Base-by-base conservation (phyloP, 2,888 invertebrate species). In the Augiades crinisus region DNA sequence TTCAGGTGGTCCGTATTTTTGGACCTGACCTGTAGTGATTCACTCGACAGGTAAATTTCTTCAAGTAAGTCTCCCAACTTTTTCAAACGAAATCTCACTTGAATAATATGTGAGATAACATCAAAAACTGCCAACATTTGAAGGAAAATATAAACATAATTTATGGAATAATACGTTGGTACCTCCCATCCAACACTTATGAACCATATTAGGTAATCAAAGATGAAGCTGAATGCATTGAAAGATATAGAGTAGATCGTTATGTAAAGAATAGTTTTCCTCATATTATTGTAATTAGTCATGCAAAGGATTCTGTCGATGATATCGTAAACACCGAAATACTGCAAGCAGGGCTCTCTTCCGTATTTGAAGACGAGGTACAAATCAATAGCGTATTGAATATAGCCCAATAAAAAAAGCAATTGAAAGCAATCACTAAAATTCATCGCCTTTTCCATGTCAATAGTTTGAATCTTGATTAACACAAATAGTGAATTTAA, bases 311-410 rank as follows among this genome's bases (percentile, higher is more conserved):
- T 43, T 33, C 21, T 55, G 6, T 64, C 63, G 3, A 62, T 50
- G 4, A 52, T 24, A 10, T 60, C 54, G 17, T 57, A 64, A 0
- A 54, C 16, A n/a, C 21, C 37, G 17, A 59, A 52, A 12, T 62
- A 61, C 0, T 55, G 12, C 8, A 61, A 34, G 8, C 45, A 47
- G 1, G 31, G 7, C 3, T 58, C 43, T 5, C 58, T 49, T 1
- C 56, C 59, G n/a, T 60, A 59, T 41, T 58, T 61, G 12, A 50
- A 53, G 12, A 62, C 59, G 17, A 55, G 58, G 8, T 49, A 47
- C 2, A 58, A 14, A 41, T 58, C 58, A 5, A 50, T 37, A 0
- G 59, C 30, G 12, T 58, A 62, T 27, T 60, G 55, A 1, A 55
- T 5, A 14, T 52, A 62, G n/a, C 54, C 50, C 7, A 56, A 24